Base-by-base conservation (phyloP, 2,113 vertebrate genomes). In the Orycteropus afer region DNA sequence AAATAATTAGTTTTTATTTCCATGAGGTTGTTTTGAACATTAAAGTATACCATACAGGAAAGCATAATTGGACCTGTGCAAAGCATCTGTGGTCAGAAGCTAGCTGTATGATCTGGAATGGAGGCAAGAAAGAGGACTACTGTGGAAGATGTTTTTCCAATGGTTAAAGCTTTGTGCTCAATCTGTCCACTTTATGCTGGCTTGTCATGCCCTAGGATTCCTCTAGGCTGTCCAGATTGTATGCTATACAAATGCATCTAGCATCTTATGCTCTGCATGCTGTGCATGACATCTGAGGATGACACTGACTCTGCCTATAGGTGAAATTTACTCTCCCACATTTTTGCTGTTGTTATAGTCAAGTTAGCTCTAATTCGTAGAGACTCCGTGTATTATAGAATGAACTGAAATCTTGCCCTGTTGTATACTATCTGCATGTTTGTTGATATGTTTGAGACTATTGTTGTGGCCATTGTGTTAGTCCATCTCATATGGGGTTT, bases 1-100 rank as follows among this genome's bases (percentile, higher is more conserved):
- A 53, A 61, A 61, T 82, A 85, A 57, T 84, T 61, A 76, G 15
- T 7, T 93, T 91, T 61, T 71, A 55, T 90, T 78, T 87, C 69
- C n/a, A 53, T 4, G 6, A 53, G 9, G 29, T 61, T 91, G 34
- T 18, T 93, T 94, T 84, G 40, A 42, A 2, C 27, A 49, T 95
- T 92, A 85, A 94, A 47, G 86, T 91, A 71, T 25, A 63, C 45
- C 23, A 7, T 5, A 42, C 20, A 34, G 17, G 25, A 69, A 14
- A 59, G n/a, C 89, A 5, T 45, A 55, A 29, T 9, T 34, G 57
- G 15, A 84, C 13, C 3, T 82, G 13, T 49, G 37, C 3, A 49
- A 89, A 92, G 20, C 22, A 12, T 55, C 34, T 87, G 3, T 40
- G 49, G 51, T 49, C 27, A 69, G 45, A 91, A 37, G 17, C n/a